Evolutionary conservation across 2,797 vertebrate species (phyloP), one percentile per base, ranked within the genome.

Genomic region (Etheostoma perlongum): DNA sequence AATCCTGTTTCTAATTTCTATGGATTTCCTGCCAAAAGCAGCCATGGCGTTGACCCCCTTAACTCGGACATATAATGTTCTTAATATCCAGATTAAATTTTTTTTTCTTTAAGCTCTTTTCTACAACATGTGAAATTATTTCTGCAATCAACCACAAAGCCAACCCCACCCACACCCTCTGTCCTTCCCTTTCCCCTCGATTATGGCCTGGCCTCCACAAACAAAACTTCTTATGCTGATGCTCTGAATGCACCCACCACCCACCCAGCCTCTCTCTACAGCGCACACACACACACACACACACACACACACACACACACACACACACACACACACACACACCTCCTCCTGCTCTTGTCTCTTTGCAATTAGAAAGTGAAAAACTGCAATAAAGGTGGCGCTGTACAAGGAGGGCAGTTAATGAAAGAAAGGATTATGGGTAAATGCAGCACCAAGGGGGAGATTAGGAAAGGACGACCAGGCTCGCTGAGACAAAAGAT

Each of bases 71-170:
- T 92, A 94, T 94, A 95, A 94, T 92, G 91, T 94, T 95, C 94
- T 94, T 95, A 95, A 95, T 95, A 95, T 95, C 93, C 91, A 95
- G 94, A 95, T 95, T 94, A 95, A 89, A 86, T 88, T 87, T 87
- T 92, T 92, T 92, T 88, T 86, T 86, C 88, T 92, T 94, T 95
- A 95, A 95, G 94, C 94, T 90, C 91, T 94, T 94, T 86, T 89
- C 90, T 92, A 91, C 88, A 93, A 94, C 93, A 94, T 95, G 92
- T 93, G 84, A 94, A 95, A 95, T 95, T 91, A 95, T 95, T 95
- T 94, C 87, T 92, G 87, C 91, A 94, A 95, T 94, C 93, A 94
- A 90, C 87, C 85, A 82, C 92, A 93, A 93, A 92, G 88, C 88
- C 87, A 72, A 57, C 85, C 84, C 81, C 85, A 16, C 89, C 86